These are phyloP conservation scores for Torymus texanus DNA, from an alignment of 2,888 invertebrate genomes.

Conservation along the genomic window DNA sequence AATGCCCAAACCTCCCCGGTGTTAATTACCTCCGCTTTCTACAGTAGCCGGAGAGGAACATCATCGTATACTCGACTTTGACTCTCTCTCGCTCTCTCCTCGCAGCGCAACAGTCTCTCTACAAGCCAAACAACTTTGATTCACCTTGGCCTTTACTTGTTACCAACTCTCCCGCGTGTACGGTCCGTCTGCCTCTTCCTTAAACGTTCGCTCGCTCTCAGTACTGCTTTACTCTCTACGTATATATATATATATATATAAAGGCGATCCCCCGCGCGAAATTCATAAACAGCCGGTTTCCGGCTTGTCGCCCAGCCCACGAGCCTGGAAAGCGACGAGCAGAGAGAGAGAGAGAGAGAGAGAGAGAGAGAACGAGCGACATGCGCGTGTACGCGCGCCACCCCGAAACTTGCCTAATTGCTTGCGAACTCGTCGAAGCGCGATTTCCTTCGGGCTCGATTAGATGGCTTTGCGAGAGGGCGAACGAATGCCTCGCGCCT, in stretches of 20 bases:
- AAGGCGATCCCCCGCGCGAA: conserved; percentile 27
- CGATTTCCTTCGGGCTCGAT: conserved; percentile 58
- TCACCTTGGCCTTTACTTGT: conserved; percentile 41
- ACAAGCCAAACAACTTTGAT: conserved; percentile 46
- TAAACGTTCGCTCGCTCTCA: neutral
- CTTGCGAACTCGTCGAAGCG: conserved; percentile 57
- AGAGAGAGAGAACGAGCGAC: neutral
- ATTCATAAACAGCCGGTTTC: conserved; percentile 57
- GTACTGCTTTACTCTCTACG: no score
- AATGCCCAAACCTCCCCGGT: no score
- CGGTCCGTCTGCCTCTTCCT: neutral
- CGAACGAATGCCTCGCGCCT: neutral
- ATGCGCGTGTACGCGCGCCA: neutral
- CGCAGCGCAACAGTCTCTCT: conserved; percentile 42
- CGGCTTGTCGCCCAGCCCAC: conserved; percentile 53
- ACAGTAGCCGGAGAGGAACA: no score
- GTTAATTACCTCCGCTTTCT: no score
- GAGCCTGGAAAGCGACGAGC: conserved; percentile 39
- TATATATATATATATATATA: neutral
- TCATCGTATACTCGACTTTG: no score
- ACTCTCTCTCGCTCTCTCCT: no score
- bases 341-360: neutral
- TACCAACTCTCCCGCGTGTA: neutral
- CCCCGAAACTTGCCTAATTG: conserved; percentile 57
- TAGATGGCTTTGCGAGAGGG: conserved; percentile 44